Percentiles rank a stretch among this genome's conserved stretches.
Evolutionary conservation across 1,140 invertebrate genomes (phyloP).

Genomic region (Lineus longissimus): DNA sequence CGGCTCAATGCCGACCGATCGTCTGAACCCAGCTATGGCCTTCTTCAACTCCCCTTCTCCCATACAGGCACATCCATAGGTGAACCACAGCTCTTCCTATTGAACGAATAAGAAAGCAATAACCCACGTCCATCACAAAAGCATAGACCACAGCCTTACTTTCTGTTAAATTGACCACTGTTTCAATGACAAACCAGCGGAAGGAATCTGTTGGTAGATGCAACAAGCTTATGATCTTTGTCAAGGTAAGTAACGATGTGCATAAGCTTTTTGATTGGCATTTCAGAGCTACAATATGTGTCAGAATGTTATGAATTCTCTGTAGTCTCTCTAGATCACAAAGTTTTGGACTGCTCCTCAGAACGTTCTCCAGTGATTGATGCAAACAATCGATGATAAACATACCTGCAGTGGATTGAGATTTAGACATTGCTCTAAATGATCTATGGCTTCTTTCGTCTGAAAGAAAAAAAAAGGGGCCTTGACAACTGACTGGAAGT

Average conservation of each 20-base stretch:
- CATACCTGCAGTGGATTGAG: constrained; percentile 65
- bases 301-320: too few species aligned
- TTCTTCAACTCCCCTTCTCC: constrained; percentile 74
- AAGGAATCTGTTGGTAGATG: too few species aligned
- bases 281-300: too few species aligned
- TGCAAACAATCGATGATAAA: not conserved
- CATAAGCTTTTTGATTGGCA: too few species aligned
- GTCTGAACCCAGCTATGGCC: constrained; percentile 78
- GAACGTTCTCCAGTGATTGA: too few species aligned
- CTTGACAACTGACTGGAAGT: too few species aligned
- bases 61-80: constrained; percentile 80
- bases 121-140: not conserved
- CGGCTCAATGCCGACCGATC: constrained; percentile 80
- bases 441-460: constrained; percentile 43
- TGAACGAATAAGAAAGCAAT: constrained; percentile 44
- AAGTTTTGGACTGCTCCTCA: too few species aligned
- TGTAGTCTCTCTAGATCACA: too few species aligned
- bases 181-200: too few species aligned
- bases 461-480: constrained; percentile 27
- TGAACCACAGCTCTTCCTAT: constrained; percentile 68
- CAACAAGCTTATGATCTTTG: too few species aligned
- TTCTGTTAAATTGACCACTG: too few species aligned
- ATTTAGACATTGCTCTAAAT: constrained; percentile 75
- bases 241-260: too few species aligned
- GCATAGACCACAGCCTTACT: not conserved